A percentile compares a stretch with the other conserved stretches of the same genome.
Conservation (phyloP, 2,888 invertebrate species). For the Melitaea athalia region DNA sequence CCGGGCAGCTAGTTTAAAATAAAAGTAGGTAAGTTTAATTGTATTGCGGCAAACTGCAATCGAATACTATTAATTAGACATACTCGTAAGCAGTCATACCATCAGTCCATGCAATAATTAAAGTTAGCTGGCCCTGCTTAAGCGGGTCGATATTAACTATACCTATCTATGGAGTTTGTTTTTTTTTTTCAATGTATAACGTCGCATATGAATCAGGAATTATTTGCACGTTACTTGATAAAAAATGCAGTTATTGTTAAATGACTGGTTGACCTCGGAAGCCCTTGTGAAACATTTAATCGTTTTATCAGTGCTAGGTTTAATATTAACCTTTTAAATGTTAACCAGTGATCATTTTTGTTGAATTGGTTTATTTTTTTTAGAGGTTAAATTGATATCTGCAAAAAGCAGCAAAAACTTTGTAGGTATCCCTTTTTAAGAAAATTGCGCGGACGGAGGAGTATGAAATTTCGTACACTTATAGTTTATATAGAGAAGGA, state of each 20-base stretch:
- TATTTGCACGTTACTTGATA: neutral
- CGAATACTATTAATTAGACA: neutral
- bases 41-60: neutral
- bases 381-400: neutral
- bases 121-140: neutral
- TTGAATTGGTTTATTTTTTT: neutral
- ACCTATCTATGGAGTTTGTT: neutral
- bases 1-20: no score
- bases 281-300: conserved; percentile 47
- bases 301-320: conserved; percentile 38
- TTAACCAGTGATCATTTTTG: neutral
- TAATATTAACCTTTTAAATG: conserved; percentile 16
- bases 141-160: neutral
- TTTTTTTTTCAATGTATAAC: neutral
- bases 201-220: neutral
- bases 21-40: neutral
- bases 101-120: neutral
- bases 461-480: no score
- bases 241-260: conserved; percentile 15
- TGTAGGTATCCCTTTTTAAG: no score
- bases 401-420: no score
- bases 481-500: no score
- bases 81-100: neutral
- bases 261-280: conserved; percentile 51
- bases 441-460: no score